Evolutionary conservation across 2,888 invertebrate genomes (phyloP), one percentile per base, ranked within the genome.

Genomic region (Oligia latruncula): DNA sequence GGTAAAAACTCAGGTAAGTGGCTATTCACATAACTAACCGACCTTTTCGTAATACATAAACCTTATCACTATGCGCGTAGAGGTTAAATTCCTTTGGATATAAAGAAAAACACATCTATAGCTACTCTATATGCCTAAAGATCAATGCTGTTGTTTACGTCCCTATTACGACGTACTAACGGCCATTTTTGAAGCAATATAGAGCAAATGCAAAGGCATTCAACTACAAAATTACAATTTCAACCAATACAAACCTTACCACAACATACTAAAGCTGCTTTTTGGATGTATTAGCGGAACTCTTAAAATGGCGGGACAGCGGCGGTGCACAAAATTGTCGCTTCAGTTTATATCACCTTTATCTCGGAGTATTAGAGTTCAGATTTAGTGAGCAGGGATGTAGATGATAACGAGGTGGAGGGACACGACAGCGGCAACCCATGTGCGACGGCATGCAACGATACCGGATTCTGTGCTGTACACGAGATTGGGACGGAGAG

Each of bases 381-480:
- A 80, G 78, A 89, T 88, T 91, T 0, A 43, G 15, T 11, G 65
- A 76, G 62, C 58, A 65, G 20, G n/a, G 17, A 23, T 80, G 80
- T 77, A 65, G 4, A 52, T 35, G 67, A 83, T 84, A 78, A 83
- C 86, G 23, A 91, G 85, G 92, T 17, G 79, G 64, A 82, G 87
- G 88, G 90, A 92, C 93, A 92, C 91, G 95, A 94, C 94, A 94
- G 93, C 92, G 92, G 93, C 94, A 93, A 93, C 92, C 93, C 94
- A 95, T 93, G 95, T 95, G 95, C 95, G 95, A 93, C 94, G 95
- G 95, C 95, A 95, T 95, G 95, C 95, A 95, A 95, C 93, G 94
- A 93, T 92, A 91, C 90, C 90, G 90, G 91, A 91, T 91, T 90
- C 85, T 88, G 78, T 80, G 90, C 55, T 90, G 87, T 88, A 93